Conservation (phyloP, 1,140 invertebrate species). For the Doryteuthis pealeii region DNA sequence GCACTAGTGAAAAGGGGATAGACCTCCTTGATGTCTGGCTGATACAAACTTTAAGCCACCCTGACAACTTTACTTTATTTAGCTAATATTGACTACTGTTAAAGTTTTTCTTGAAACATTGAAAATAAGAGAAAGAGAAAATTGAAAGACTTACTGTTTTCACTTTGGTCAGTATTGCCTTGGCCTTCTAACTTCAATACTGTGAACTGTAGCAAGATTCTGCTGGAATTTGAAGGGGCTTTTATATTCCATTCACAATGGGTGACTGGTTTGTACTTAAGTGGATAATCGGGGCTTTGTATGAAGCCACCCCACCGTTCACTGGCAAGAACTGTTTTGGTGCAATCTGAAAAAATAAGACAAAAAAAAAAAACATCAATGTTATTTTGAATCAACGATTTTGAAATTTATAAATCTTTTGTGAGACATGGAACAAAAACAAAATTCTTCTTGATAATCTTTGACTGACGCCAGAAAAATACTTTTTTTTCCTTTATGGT, state of each 20-base stretch:
- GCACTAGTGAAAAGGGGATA: too few species aligned
- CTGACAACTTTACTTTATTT: too few species aligned
- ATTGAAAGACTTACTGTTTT: conserved; percentile 4
- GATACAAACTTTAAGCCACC: too few species aligned
- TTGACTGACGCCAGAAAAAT: too few species aligned
- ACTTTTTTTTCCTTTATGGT: too few species aligned
- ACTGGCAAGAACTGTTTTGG: conserved; percentile 23
- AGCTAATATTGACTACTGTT: too few species aligned
- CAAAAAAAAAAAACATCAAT: not conserved
- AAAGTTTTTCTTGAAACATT: too few species aligned
- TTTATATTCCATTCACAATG: conserved; percentile 59
- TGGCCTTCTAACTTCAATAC: conserved; percentile 37
- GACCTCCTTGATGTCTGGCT: too few species aligned
- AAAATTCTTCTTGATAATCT: too few species aligned
- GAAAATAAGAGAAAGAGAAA: too few species aligned
- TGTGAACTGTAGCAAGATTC: conserved; percentile 35
- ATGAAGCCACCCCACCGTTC: conserved; percentile 55
- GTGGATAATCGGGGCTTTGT: conserved; percentile 59
- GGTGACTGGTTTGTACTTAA: conserved; percentile 53
- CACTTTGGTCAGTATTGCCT: not conserved
- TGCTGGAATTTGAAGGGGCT: conserved; percentile 34
- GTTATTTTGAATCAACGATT: not conserved
- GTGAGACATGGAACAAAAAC: too few species aligned
- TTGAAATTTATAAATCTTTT: too few species aligned
- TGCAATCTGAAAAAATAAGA: conserved; percentile 33